Conservation (phyloP, 2,113 vertebrate species). For the Procavia capensis region DNA sequence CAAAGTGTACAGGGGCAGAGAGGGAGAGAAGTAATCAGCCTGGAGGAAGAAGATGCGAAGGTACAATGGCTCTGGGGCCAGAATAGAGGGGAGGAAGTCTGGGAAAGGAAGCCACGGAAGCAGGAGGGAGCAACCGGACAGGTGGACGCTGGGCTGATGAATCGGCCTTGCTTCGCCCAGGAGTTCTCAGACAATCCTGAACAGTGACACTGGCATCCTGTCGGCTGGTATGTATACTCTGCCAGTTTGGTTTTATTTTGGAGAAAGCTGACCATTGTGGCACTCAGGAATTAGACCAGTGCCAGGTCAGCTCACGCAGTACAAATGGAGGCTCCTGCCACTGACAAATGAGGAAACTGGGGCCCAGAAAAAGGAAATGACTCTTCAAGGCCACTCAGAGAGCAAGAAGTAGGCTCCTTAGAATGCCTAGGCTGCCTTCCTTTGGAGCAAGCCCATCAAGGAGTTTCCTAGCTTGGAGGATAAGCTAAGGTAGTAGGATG, state of each 20-base stretch:
- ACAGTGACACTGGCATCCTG: not conserved
- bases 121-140: not conserved
- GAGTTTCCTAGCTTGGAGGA: not conserved
- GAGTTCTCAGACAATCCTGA: not conserved
- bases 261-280: not conserved
- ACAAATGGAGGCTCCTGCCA: not conserved
- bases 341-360: not conserved
- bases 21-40: not conserved
- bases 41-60: too few relatives aligned
- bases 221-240: not conserved
- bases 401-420: not conserved
- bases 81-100: not conserved
- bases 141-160: fast-evolving
- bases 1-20: too few relatives aligned
- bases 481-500: not conserved
- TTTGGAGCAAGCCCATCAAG: not conserved
- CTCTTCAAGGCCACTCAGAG: not conserved
- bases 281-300: not conserved
- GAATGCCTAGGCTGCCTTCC: not conserved
- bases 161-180: fast-evolving
- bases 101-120: not conserved
- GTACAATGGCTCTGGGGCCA: not conserved
- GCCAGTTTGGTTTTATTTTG: not conserved
- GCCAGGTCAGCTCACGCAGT: not conserved
- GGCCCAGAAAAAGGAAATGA: not conserved